Evolutionary conservation across 2,113 vertebrate species (phyloP), one percentile per base, ranked within the genome.

Genomic region (Coryphaenoides rupestris): DNA sequence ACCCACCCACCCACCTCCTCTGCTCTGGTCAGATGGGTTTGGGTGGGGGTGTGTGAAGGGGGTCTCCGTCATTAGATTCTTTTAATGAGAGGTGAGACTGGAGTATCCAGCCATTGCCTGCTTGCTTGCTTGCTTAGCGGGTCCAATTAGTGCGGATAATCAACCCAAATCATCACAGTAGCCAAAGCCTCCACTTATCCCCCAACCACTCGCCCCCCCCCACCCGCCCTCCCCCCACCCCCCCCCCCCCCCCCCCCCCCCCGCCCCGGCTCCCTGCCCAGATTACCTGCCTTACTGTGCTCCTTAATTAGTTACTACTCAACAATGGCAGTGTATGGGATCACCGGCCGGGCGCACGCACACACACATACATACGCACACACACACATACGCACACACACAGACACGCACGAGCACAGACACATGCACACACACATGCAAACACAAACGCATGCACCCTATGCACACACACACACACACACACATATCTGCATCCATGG

Each of bases 81-180:
- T 87, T 83, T 91, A 90, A 89, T 88, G 84, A 90, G 86, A 83
- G 85, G 85, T 81, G 86, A 85, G 81, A 69, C 71, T 67, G 70
- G 72, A 68, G 74, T 74, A 70, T 85, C 75, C 71, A 79, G 70
- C 75, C 77, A 59, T 55, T 55, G 74, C n/a, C n/a, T n/a, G n/a
- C n/a, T n/a, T n/a, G n/a, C 78, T 79, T 73, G 1, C 64, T 75
- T 74, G 64, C 84, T 76, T 63, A 72, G 72, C 73, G 55, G 63
- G 78, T 60, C 83, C 87, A 89, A 89, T 89, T 91, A 90, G 81
- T 68, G 70, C 70, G 81, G 68, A 75, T 85, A 84, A 87, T 88
- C 80, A 85, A 78, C 77, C 75, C 81, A 72, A 86, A 88, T 87
- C 86, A 86, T 75, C 81, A 81, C 82, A 78, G 26, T 58, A 68